A percentile compares a stretch with the other conserved stretches of the same genome.
phyloP scores from a whole-genome alignment of 2,888 invertebrate genomes.

The Aphidius colemani region DNA sequence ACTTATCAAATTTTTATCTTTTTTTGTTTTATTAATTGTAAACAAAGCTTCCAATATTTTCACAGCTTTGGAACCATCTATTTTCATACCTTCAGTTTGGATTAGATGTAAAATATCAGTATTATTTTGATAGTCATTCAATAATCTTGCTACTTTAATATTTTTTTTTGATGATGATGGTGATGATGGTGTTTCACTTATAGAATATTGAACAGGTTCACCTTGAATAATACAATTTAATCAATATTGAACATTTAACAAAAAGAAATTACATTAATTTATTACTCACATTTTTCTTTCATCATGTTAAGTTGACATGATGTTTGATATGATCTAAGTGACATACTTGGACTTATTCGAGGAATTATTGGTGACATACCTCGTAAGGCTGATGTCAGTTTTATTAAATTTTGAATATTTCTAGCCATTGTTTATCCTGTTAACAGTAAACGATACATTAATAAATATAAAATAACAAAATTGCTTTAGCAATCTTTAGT shows the following conservation, averaged over 20 bases:
- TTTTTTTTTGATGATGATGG: neutral
- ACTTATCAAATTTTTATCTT: slow-evolving; percentile 16
- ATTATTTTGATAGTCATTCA: slow-evolving; percentile 1
- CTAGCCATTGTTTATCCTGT: slow-evolving; percentile 28
- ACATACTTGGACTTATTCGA: slow-evolving; percentile 17
- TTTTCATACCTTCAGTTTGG: slow-evolving; percentile 43
- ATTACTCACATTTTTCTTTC: neutral
- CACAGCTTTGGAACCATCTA: slow-evolving; percentile 66
- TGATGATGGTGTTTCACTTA: neutral
- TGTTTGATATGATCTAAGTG: slow-evolving; percentile 29
- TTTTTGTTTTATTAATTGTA: slow-evolving; percentile 63
- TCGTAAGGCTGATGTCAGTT: slow-evolving; percentile 30
- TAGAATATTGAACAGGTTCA: neutral
- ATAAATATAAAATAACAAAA: too few species aligned
- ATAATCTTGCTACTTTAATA: neutral
- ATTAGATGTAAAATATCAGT: slow-evolving; percentile 60
- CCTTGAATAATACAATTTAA: too few species aligned
- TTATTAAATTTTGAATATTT: slow-evolving; percentile 30
- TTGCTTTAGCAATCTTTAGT: too few species aligned
- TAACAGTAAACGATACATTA: too few species aligned
- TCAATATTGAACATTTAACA: too few species aligned
- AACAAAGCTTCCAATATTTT: slow-evolving; percentile 66
- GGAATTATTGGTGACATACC: slow-evolving; percentile 19
- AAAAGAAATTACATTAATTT: neutral
- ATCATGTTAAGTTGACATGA: slow-evolving; percentile 4